Percentiles rank a stretch among this genome's conserved stretches.
These are phyloP conservation scores for Drosophila kanekoi DNA, from an alignment of 2,888 invertebrate species.

Conservation along the genomic window DNA sequence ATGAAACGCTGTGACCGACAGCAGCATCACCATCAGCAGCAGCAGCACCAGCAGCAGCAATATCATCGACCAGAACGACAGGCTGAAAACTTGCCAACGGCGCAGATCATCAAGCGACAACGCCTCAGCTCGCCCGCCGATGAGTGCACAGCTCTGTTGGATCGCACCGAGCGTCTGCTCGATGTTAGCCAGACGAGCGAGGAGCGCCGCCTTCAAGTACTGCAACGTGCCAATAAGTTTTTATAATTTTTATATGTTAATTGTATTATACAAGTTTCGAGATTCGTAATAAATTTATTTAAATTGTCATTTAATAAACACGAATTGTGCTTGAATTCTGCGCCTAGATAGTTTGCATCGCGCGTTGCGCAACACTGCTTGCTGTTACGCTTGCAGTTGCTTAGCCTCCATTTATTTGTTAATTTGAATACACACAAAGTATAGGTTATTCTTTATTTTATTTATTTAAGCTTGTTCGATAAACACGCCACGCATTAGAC, in stretches of 20 bases:
- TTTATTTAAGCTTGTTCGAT: no score
- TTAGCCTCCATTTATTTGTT: no score
- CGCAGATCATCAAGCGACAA: slow-evolving; percentile 29
- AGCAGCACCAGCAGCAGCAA: not conserved
- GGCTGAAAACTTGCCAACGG: slow-evolving; percentile 19
- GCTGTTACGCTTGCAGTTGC: no score
- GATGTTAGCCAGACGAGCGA: slow-evolving; percentile 8
- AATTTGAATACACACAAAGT: no score
- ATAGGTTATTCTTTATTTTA: no score
- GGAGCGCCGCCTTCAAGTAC: slow-evolving; percentile 28
- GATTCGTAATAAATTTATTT: not conserved
- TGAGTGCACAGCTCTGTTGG: slow-evolving; percentile 4
- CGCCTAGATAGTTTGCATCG: not conserved
- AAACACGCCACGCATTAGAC: no score
- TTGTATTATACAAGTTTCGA: not conserved
- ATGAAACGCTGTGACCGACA: slow-evolving; percentile 9
- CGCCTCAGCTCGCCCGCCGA: not conserved
- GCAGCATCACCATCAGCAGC: not conserved
- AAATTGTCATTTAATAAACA: not conserved
- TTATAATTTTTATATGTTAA: slow-evolving; percentile 18
- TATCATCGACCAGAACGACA: slow-evolving; percentile 1
- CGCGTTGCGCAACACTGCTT: no score
- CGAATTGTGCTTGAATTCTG: not conserved
- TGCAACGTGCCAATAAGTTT: slow-evolving; percentile 45
- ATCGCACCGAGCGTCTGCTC: slow-evolving; percentile 30